Conservation (phyloP, 2,113 vertebrate species). For the Eonycteris spelaea region DNA sequence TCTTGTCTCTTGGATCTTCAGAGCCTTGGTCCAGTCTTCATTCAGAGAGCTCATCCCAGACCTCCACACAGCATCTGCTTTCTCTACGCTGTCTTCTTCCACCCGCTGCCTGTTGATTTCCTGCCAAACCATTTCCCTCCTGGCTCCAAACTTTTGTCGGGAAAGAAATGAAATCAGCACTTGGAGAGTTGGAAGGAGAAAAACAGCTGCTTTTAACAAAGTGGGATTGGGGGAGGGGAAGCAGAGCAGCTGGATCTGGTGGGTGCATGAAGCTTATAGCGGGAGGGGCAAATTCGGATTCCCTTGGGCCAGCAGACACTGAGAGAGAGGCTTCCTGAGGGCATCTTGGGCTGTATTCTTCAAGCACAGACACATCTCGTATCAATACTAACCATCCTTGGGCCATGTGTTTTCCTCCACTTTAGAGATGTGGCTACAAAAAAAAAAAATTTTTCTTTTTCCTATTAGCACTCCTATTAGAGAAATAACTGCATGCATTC, state of each 20-base stretch:
- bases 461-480: not conserved
- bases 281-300: not conserved
- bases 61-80: not conserved
- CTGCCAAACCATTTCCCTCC: conserved; percentile 69
- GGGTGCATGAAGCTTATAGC: not conserved
- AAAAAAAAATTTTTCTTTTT: not conserved
- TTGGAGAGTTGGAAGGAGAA: conserved; percentile 55
- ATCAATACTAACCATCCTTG: not conserved
- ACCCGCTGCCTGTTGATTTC: conserved; percentile 23
- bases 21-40: not conserved
- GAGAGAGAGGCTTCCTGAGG: not conserved
- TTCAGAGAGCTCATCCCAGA: not conserved
- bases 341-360: not conserved
- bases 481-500: not conserved
- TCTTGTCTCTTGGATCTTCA: not conserved
- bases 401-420: not conserved
- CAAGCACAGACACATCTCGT: not conserved
- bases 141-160: conserved; percentile 66
- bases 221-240: not conserved
- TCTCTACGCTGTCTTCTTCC: conserved; percentile 21
- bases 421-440: not conserved
- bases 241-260: conserved; percentile 11
- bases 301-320: not conserved
- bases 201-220: conserved; percentile 69
- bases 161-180: conserved; percentile 74